A percentile compares a stretch with the other conserved stretches of the same genome.
Evolutionary conservation across 2,113 vertebrate species (phyloP).

Genomic region (Oncorhynchus mykiss): DNA sequence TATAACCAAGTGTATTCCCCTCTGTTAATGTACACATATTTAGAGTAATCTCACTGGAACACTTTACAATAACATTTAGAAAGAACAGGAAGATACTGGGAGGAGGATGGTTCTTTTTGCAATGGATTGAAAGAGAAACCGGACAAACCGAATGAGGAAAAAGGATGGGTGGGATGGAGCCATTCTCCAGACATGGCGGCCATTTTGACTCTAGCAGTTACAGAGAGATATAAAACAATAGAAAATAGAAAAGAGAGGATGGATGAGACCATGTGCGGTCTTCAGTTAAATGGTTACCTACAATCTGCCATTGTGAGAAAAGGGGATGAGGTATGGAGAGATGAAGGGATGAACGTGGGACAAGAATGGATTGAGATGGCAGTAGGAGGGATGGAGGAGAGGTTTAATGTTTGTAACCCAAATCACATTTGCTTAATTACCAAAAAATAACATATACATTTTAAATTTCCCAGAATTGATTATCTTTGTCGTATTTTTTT

Average conservation of each 20-base stretch:
- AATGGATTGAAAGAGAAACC: conserved; percentile 46
- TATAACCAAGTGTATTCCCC: conserved; percentile 88
- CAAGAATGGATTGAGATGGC: conserved; percentile 34
- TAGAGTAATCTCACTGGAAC: conserved; percentile 85
- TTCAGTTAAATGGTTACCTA: conserved; percentile 39
- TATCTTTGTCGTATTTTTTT: conserved; percentile 49
- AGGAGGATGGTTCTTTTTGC: conserved; percentile 56
- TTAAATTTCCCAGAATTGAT: conserved; percentile 58
- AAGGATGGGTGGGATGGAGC: conserved; percentile 33
- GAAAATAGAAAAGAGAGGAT: conserved; percentile 45
- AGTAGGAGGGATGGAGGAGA: conserved; percentile 31
- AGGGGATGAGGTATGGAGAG: conserved; percentile 19
- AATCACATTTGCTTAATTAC: conserved; percentile 63
- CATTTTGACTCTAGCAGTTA: conserved; percentile 35
- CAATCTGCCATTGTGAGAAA: conserved; percentile 47
- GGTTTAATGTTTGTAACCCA: conserved; percentile 58
- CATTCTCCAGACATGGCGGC: conserved; percentile 52
- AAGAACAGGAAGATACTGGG: conserved; percentile 83
- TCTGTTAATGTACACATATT: conserved; percentile 87
- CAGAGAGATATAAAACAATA: conserved; percentile 47
- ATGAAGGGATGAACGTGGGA: conserved; percentile 17
- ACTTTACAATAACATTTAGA: conserved; percentile 89
- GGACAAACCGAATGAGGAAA: conserved; percentile 44
- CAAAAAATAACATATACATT: conserved; percentile 66
- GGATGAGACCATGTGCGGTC: conserved; percentile 35